Evolutionary conservation across 1,140 invertebrate genomes (phyloP).

Genomic region (Babylonia areolata): DNA sequence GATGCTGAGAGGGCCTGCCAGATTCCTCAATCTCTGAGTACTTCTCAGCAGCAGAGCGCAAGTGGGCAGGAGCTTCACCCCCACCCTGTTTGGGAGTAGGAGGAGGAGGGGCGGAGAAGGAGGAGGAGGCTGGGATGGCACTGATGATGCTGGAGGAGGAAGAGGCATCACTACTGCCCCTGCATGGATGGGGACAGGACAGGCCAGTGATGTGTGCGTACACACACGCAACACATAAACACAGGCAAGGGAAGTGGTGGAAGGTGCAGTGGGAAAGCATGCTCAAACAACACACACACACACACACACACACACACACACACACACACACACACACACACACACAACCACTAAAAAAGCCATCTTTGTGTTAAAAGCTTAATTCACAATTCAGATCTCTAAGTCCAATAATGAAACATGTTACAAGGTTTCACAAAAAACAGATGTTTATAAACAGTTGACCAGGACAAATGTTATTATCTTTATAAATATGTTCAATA

Average conservation of each 20-base stretch:
- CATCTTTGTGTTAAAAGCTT: not conserved
- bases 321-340: not conserved
- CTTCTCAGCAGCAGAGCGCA: constrained; percentile 54
- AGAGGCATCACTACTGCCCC: not conserved
- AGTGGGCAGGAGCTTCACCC: constrained; percentile 5
- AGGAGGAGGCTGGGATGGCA: constrained; percentile 23
- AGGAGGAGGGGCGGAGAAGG: not conserved
- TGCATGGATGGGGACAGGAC: not conserved
- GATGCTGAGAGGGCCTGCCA: constrained; percentile 52
- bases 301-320: no score
- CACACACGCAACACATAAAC: constrained; percentile 5
- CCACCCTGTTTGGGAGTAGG: not conserved
- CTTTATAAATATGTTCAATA: no score
- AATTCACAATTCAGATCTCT: no score
- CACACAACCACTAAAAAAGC: not conserved
- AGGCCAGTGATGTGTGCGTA: not conserved
- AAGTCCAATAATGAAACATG: no score
- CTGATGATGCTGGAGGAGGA: not conserved
- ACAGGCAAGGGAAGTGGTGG: not conserved
- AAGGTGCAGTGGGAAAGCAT: not conserved
- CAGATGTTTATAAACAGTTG: no score
- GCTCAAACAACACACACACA: not conserved
- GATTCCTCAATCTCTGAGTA: constrained; percentile 66
- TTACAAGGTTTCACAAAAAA: no score
- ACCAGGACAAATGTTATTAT: no score